Evolutionary conservation across 2,797 vertebrate genomes (phyloP), one percentile per base, ranked within the genome.

Genomic region (Pseudochirops cupreus): DNA sequence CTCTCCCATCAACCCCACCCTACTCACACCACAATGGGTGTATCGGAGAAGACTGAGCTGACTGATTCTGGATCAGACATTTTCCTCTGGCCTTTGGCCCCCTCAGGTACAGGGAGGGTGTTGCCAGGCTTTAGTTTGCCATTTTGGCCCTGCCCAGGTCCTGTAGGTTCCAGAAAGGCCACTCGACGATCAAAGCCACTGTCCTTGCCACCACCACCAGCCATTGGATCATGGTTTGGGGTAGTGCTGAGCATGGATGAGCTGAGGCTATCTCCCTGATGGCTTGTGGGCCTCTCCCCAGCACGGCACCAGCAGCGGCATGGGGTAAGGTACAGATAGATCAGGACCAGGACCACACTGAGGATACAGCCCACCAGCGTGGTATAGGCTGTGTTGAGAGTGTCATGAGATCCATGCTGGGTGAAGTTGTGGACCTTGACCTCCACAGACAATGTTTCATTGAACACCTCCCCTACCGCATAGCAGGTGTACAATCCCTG

Each of bases 21-120:
- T 67, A 95, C 97, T 99, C 99, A 99, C 98, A 99, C 99, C 98
- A 99, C 99, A 97, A 99, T 99, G 97, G 99, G 99, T 9, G 99
- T 99, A 98, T 99, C 99, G 1, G 99, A 99, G 98, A 99, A 99
- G 97, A 99, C 99, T 0, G 99, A 99, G 98, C 99, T 99, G 98
- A 99, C 99, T 10, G 99, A 99, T 96, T 99, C 99, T 0, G 99
- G 99, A 94, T 99, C 99, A 0, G 99, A 99, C 99, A 99, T 99
- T 99, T 99, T 99, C 98, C 99, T 99, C 98, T 99, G 99, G 4
- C 97, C 99, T 98, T 99, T 99, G 50, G 97, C 97, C 0, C 87
- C 97, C 24, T 98, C 98, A 0, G 99, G 99, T 92, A 98, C 98
- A 0, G 98, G 98, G 91, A 98, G 94, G 0, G 99, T 99, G 21